Evolutionary conservation across 1,140 invertebrate genomes (phyloP).

Genomic region (Drosophila mauritiana): DNA sequence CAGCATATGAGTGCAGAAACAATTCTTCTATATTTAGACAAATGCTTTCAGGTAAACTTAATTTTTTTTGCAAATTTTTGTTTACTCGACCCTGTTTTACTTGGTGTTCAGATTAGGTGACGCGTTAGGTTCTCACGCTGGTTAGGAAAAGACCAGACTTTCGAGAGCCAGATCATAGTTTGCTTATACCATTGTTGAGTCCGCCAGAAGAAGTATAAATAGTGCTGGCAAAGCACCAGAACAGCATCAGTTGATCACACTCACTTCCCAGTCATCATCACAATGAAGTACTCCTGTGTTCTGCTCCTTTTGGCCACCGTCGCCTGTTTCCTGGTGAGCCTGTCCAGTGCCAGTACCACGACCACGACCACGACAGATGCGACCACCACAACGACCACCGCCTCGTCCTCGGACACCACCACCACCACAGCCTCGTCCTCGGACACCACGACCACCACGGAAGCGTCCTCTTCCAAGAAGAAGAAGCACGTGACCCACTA

Average conservation of each 20-base stretch:
- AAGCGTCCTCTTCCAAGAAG: background rate
- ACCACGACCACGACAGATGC: conserved; percentile 9
- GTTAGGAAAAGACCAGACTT: background rate
- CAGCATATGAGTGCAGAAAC: background rate
- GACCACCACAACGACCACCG: background rate
- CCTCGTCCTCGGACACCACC: background rate
- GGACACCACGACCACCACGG: conserved; percentile 8
- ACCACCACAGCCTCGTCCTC: conserved; percentile 5
- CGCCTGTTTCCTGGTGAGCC: conserved; percentile 16
- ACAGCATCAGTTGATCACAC: conserved; percentile 33
- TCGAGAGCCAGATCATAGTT: background rate
- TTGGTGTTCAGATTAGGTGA: background rate
- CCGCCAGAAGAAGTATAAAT: conserved; percentile 18
- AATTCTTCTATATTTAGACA: conserved; percentile 12
- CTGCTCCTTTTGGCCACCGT: conserved; percentile 16
- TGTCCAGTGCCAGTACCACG: conserved; percentile 5
- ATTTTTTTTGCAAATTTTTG: conserved; percentile 10
- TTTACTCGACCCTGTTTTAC: conserved; percentile 4
- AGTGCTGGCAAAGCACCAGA: background rate
- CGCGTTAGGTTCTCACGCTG: conserved; percentile 21
- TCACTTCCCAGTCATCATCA: background rate
- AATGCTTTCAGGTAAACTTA: conserved; percentile 1
- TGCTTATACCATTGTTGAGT: background rate
- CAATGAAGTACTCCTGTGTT: conserved; percentile 4
- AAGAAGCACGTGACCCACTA: background rate